Evolutionary conservation across 2,113 vertebrate genomes (phyloP).

Genomic region (Pseudopodoces humilis): DNA sequence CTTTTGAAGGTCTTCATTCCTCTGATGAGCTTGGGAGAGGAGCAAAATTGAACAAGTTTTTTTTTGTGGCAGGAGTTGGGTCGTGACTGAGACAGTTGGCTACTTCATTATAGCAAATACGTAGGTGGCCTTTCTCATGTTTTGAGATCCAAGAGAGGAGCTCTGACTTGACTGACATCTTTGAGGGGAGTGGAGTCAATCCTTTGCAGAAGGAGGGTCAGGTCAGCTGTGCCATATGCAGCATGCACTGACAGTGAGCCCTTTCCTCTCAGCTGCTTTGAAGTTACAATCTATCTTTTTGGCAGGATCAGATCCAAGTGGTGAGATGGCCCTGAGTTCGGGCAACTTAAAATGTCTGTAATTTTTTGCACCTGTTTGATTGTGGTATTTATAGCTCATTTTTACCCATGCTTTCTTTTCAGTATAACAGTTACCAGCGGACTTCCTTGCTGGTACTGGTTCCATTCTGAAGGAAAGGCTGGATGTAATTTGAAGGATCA

Average conservation of each 20-base stretch:
- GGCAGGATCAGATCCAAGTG: background rate
- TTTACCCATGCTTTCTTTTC: background rate
- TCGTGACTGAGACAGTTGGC: background rate
- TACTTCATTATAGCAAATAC: slow-evolving; percentile 14
- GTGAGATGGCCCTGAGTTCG: background rate
- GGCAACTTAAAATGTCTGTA: background rate
- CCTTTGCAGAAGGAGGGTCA: background rate
- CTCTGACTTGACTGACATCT: background rate
- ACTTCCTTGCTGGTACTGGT: slow-evolving; percentile 12
- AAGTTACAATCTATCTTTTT: background rate
- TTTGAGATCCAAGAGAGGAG: slow-evolving; percentile 15
- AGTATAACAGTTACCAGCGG: background rate
- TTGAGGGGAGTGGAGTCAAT: background rate
- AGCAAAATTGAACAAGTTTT: background rate
- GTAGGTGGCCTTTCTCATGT: slow-evolving; percentile 33
- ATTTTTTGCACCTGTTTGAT: slow-evolving; percentile 5
- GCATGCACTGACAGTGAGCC: background rate
- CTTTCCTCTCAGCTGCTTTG: background rate
- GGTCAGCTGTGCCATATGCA: background rate
- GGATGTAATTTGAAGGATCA: slow-evolving; percentile 5
- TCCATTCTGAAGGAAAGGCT: background rate
- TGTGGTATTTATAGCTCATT: background rate
- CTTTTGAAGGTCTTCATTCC: slow-evolving; percentile 1
- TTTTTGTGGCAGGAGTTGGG: background rate
- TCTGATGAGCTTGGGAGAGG: background rate